These are phyloP conservation scores for Copsychus sechellarum DNA, from an alignment of 2,113 vertebrate genomes.

Conservation along the genomic window DNA sequence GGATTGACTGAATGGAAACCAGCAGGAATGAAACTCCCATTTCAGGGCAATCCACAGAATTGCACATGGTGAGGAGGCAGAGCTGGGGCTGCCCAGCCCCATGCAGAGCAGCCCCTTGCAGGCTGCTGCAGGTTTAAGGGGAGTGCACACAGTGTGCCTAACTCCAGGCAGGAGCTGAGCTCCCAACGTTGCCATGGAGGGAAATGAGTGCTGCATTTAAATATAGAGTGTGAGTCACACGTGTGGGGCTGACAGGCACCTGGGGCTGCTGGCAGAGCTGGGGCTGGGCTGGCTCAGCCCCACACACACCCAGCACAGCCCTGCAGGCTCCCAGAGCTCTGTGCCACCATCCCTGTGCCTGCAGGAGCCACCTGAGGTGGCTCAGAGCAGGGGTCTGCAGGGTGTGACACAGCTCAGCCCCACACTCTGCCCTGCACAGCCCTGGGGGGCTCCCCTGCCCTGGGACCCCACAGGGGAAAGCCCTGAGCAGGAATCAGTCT, in stretches of 20 bases:
- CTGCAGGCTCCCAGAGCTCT: neutral
- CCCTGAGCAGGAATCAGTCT: neutral
- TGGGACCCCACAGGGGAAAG: neutral
- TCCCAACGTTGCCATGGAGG: slow-evolving; percentile 27
- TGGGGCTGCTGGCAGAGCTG: neutral
- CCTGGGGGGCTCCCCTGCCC: neutral
- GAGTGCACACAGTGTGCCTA: neutral
- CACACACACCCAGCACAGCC: fast-evolving
- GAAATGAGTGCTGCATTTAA: neutral
- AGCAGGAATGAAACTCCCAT: neutral
- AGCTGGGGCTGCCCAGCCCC: neutral
- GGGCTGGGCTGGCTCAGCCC: neutral
- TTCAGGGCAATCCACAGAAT: neutral
- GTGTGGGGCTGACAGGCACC: neutral
- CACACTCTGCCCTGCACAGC: fast-evolving
- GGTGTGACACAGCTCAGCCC: no score
- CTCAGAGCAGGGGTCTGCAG: no score
- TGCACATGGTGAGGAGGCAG: neutral
- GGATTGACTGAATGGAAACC: neutral
- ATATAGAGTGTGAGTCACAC: slow-evolving; percentile 3
- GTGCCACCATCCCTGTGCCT: no score
- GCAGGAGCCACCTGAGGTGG: no score
- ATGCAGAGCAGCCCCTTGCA: neutral
- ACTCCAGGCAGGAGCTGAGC: neutral
- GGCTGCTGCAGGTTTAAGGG: neutral